Conservation (phyloP, 2,797 vertebrate genomes). For the Falco biarmicus region DNA sequence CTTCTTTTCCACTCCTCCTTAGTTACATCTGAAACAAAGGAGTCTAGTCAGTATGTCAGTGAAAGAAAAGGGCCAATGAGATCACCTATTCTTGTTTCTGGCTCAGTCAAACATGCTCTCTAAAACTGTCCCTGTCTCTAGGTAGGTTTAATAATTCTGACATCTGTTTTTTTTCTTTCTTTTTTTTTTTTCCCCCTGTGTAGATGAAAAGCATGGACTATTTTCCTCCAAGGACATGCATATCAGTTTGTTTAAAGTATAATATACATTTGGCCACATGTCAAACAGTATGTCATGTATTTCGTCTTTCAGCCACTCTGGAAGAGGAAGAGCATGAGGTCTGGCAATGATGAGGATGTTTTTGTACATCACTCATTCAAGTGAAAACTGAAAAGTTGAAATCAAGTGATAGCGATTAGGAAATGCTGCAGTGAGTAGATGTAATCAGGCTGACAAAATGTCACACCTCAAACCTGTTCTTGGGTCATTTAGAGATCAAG, state of each 20-base stretch:
- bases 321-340: conserved; percentile 41
- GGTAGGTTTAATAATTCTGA: conserved; percentile 26
- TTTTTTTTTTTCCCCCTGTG: background rate
- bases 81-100: background rate
- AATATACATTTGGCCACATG: conserved; percentile 51
- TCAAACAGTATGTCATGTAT: conserved; percentile 28
- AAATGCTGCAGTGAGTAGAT: conserved; percentile 26
- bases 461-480: background rate
- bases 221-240: conserved; percentile 55
- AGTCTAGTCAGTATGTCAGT: background rate
- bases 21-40: background rate
- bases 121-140: background rate
- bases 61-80: background rate
- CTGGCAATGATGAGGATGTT: conserved; percentile 4
- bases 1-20: background rate
- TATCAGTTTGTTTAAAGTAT: conserved; percentile 49
- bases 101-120: background rate
- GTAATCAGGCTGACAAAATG: conserved; percentile 48
- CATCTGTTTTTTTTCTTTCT: conserved; percentile 7
- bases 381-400: conserved; percentile 64
- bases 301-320: conserved; percentile 29
- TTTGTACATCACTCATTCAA: conserved; percentile 13
- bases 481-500: conserved; percentile 34
- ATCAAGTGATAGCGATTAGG: conserved; percentile 15
- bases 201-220: conserved; percentile 14